Percentiles rank a stretch among this genome's conserved stretches.
Conservation (phyloP, 1,140 invertebrate genomes). For the Aphelinus certus region DNA sequence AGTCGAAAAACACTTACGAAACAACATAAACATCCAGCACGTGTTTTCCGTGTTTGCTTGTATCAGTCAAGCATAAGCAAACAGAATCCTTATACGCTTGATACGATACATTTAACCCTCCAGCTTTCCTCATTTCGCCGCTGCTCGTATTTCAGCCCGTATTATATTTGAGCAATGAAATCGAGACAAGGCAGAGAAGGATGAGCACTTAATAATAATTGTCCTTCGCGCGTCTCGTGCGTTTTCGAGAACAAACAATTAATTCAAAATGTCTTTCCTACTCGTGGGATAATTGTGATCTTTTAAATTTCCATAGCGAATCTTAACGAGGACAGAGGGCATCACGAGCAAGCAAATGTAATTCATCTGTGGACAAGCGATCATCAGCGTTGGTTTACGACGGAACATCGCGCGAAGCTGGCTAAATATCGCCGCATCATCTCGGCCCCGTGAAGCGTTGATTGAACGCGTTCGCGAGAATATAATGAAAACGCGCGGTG, state of each 20-base stretch:
- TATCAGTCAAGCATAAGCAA: conserved; percentile 1
- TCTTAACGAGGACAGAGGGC: too few species aligned
- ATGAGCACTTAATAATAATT: conserved; percentile 18
- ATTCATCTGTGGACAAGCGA: too few species aligned
- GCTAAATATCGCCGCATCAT: too few species aligned
- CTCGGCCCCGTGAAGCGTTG: neutral
- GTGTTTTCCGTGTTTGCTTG: neutral
- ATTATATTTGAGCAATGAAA: conserved; percentile 25
- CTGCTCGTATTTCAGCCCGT: conserved; percentile 13
- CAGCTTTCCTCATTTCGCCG: conserved; percentile 21
- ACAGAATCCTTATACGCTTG: conserved; percentile 21
- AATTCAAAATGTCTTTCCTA: too few species aligned
- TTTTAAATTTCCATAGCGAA: too few species aligned
- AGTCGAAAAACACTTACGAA: too few species aligned
- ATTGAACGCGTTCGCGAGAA: neutral
- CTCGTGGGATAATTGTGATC: too few species aligned
- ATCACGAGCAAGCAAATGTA: too few species aligned
- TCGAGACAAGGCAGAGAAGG: conserved; percentile 10
- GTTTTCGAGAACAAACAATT: neutral
- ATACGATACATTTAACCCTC: conserved; percentile 18
- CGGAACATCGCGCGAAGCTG: too few species aligned
- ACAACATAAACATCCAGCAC: too few species aligned
- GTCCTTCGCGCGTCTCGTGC: neutral
- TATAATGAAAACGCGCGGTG: neutral
- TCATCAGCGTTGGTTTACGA: too few species aligned